Evolutionary conservation across 2,888 invertebrate genomes (phyloP), one percentile per base, ranked within the genome.

Genomic region (Torymus tubicola): DNA sequence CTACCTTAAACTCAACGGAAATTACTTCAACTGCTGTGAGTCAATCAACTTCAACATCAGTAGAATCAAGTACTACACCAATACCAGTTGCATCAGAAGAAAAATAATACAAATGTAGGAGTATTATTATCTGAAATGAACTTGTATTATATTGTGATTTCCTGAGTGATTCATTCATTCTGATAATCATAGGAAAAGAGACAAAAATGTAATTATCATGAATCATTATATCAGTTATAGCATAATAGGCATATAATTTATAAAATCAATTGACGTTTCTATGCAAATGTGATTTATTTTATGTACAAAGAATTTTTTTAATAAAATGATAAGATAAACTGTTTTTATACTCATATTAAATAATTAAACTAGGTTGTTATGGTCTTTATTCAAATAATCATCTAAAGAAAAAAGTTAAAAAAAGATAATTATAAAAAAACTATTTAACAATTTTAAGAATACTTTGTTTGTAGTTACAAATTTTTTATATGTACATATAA

Each of bases 261-360:
- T 52, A 63, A 12, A 67, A 52, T 67, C 14, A 3, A 55, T 18
- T 67, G 18, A 58, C 14, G 21, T 50, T 72, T 58, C 21, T 14
- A 13, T 31, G 5, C 42, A 65, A 50, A 65, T 58, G 13, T 52
- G 42, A 50, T 65, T 74, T 67, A 74, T 67, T 65, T 74, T 74
- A 21, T 67, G 73, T 65, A 65, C 65, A 74, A 57, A 60, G 42
- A 55, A 55, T 21, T 74, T 74, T 74, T 74, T 74, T 57, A 74
- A 74, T 65, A 74, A 74, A 72, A 73, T 42, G n/a, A 55, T 42
- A 55, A 67, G 58, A 52, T 42, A 12, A 67, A 52, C 42, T 42
- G 42, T 42, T 42, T 42, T 42, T 42, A 42, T 42, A 42, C 42
- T 42, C 42, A 42, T 42, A 42, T 42, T 42, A 42, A 42, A 42